Base-by-base conservation (phyloP, 2,888 invertebrate genomes). In the Hoplodrina blanda region DNA sequence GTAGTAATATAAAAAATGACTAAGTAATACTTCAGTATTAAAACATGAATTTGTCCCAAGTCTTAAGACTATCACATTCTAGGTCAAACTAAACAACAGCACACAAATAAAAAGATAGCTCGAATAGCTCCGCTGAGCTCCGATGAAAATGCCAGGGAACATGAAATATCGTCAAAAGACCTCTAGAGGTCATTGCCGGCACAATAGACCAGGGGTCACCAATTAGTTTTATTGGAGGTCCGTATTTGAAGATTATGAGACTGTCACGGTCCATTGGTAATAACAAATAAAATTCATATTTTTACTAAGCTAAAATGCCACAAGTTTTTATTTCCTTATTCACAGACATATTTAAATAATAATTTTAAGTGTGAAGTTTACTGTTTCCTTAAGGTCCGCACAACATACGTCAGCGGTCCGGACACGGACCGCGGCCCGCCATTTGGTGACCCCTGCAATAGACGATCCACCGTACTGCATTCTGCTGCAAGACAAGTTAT, bases 61-160 rank as follows among this genome's bases (percentile, higher is more conserved):
- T 15, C 10, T 56, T 44, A 62, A 75, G 64, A 54, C 50, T n/a
- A 59, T 17, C 46, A 55, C 20, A 59, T 72, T 66, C 62, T 62
- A 44, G 33, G 49, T 69, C 46, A 59, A 71, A 67, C 33, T 46
- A 19, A 57, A 63, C 20, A 69, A 70, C 63, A 41, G 19, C 37
- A 61, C 11, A 46, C 50, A 68, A 70, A 69, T 74, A 76, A 73
- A 81, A 78, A 71, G 64, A 69, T 73, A 73, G 49, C 76, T 56
- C 15, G 56, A 73, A 81, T 75, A 75, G 72, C 71, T 56, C 19
- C 50, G 69, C 54, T 72, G 53, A 63, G 72, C 73, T 55, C 55
- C 78, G 81, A 76, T 82, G 82, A 83, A 83, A 82, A 82, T 83
- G 82, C 76, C 83, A 73, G 54, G 62, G 52, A 62, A 66, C 66